phyloP scores from a whole-genome alignment of 2,888 invertebrate species.

The Aricia artaxerxes region DNA sequence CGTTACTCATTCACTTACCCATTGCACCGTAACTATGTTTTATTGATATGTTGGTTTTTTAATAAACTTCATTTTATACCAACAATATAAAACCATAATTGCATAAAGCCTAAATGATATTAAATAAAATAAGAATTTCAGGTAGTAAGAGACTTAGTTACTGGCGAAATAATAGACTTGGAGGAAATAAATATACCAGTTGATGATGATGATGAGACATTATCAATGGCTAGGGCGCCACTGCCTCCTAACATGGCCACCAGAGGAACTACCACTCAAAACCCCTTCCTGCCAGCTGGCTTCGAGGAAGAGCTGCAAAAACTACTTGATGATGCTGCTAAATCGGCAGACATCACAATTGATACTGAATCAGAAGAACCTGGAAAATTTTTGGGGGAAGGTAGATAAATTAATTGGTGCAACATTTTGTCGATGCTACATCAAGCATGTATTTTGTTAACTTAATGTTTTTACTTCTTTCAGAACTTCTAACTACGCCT shows the following conservation, averaged over 20 bases:
- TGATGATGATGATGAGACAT: constrained; percentile 68
- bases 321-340: constrained; percentile 61
- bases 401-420: constrained; percentile 46
- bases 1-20: neutral
- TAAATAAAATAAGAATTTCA: constrained; percentile 45
- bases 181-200: constrained; percentile 76
- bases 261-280: constrained; percentile 88
- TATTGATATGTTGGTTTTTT: neutral
- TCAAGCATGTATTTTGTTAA: neutral
- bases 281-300: constrained; percentile 94
- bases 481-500: constrained; percentile 81
- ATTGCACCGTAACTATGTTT: neutral
- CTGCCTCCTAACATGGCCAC: constrained; percentile 85
- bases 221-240: constrained; percentile 90
- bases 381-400: constrained; percentile 75
- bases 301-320: constrained; percentile 81
- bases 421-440: neutral
- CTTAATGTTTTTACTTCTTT: constrained; percentile 39
- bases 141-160: constrained; percentile 87
- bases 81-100: too few relatives aligned
- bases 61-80: too few relatives aligned
- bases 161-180: constrained; percentile 85
- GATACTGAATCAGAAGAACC: constrained; percentile 64
- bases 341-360: constrained; percentile 62
- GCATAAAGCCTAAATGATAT: neutral